These are phyloP conservation scores for Acleris laterana DNA, from an alignment of 2,888 invertebrate genomes.

Conservation along the genomic window DNA sequence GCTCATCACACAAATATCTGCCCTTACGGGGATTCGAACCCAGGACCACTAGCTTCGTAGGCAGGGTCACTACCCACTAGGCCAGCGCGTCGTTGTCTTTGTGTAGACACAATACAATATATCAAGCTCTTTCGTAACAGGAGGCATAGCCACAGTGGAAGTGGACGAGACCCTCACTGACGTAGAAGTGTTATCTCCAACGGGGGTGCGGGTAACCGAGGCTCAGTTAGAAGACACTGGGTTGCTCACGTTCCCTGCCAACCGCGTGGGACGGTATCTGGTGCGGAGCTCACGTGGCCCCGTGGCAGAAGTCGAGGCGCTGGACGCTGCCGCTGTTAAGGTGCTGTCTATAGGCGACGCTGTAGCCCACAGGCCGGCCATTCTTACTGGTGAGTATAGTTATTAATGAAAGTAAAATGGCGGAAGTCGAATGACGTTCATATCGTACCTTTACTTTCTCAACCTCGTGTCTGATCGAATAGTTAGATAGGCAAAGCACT, in stretches of 20 bases:
- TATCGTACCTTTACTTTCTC: too few species aligned
- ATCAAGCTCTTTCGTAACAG: slow-evolving; percentile 46
- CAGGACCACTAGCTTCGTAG: too few species aligned
- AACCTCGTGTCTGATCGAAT: too few species aligned
- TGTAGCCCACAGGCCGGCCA: slow-evolving; percentile 91
- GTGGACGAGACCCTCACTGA: slow-evolving; percentile 86
- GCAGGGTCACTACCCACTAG: too few species aligned
- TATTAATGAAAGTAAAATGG: not conserved
- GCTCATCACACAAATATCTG: too few species aligned
- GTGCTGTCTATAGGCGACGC: slow-evolving; percentile 90
- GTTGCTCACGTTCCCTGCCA: slow-evolving; percentile 90
- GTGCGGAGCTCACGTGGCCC: slow-evolving; percentile 81
- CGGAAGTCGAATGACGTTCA: too few species aligned
- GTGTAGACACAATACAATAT: too few species aligned
- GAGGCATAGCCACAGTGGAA: slow-evolving; percentile 85
- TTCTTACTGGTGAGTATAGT: slow-evolving; percentile 85
- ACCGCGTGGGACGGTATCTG: slow-evolving; percentile 89
- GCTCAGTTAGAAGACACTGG: slow-evolving; percentile 84
- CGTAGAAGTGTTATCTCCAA: slow-evolving; percentile 87
- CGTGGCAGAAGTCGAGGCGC: slow-evolving; percentile 87
- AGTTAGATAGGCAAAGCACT: too few species aligned
- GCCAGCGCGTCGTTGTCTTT: too few species aligned
- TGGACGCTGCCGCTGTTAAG: slow-evolving; percentile 90
- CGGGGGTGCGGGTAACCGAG: slow-evolving; percentile 85
- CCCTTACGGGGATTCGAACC: too few species aligned